These are phyloP conservation scores for Amphiprion percula DNA, from an alignment of 2,113 vertebrate genomes.

Conservation along the genomic window DNA sequence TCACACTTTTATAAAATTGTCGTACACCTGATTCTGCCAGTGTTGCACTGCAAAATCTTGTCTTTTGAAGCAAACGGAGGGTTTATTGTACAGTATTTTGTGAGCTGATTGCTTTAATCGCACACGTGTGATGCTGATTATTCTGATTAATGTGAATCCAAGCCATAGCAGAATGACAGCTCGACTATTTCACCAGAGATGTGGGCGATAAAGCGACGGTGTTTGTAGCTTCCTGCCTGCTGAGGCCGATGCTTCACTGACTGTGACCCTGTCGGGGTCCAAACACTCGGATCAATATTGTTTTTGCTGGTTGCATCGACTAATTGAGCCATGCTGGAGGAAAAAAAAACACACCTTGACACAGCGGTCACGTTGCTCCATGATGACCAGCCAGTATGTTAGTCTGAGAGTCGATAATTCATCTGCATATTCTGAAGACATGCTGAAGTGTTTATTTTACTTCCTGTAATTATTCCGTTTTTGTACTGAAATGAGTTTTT, in stretches of 20 bases:
- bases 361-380: neutral
- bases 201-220: too few species aligned
- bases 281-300: slow-evolving; percentile 15
- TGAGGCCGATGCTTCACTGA: neutral
- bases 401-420: neutral
- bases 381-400: neutral
- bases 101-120: slow-evolving; percentile 3
- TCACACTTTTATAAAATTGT: neutral
- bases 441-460: neutral
- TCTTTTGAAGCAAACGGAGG: neutral
- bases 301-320: neutral
- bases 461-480: too few species aligned
- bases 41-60: neutral
- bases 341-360: slow-evolving; percentile 4
- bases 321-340: neutral
- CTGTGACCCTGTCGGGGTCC: neutral
- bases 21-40: neutral
- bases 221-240: too few species aligned
- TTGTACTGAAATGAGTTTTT: neutral
- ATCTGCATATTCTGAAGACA: slow-evolving; percentile 1
- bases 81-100: neutral
- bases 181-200: neutral
- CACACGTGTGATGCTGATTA: neutral
- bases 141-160: slow-evolving; percentile 17
- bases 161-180: slow-evolving; percentile 36